Conservation (phyloP, 2,113 vertebrate genomes). For the Diphyllodes magnificus region DNA sequence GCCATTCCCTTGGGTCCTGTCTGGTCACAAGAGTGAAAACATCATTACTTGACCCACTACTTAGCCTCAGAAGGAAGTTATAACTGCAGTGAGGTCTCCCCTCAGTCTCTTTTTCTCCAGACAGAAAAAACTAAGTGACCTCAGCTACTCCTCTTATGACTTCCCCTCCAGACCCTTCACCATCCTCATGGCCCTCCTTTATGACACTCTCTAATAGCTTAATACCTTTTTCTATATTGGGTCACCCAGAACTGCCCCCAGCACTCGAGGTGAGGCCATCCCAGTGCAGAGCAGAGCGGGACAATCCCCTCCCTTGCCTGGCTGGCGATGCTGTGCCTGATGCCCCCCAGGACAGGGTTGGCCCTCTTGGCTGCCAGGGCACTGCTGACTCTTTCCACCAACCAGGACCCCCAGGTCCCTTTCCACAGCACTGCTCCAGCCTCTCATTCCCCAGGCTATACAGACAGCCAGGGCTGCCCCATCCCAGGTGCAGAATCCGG, state of each 20-base stretch:
- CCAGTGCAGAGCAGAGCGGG: background rate
- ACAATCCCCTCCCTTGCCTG: background rate
- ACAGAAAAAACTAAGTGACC: background rate
- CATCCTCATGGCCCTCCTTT: background rate
- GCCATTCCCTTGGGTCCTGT: background rate
- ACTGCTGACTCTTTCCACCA: rapidly evolving
- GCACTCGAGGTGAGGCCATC: rapidly evolving
- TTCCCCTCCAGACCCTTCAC: background rate
- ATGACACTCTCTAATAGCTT: background rate
- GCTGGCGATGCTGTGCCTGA: background rate
- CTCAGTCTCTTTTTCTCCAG: background rate
- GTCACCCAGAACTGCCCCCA: background rate
- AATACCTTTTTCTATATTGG: background rate
- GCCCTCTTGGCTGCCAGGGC: background rate
- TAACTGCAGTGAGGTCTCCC: too few relatives aligned
- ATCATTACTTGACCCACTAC: background rate
- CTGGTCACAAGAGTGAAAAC: background rate
- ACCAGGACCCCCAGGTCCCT: background rate
- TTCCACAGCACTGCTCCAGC: rapidly evolving
- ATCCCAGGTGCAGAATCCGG: background rate
- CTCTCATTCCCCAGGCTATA: background rate
- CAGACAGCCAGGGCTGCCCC: background rate
- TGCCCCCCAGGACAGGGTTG: background rate
- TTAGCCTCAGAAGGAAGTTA: background rate
- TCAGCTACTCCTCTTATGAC: background rate